phyloP scores from a whole-genome alignment of 2,888 invertebrate genomes.

The Creontiades dilutus region DNA sequence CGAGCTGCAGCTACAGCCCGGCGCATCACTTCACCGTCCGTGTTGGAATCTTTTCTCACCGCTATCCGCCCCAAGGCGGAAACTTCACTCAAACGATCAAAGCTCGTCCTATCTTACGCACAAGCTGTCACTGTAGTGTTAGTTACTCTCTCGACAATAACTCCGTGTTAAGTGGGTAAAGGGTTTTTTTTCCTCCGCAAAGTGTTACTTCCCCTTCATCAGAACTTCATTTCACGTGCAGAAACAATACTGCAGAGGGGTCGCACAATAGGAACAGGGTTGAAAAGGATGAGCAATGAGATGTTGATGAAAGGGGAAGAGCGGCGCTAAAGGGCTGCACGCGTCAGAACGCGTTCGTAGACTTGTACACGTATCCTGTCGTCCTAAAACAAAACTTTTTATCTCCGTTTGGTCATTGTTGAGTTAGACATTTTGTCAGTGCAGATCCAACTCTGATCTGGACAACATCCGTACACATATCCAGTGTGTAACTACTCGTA shows the following conservation, averaged over 20 bases:
- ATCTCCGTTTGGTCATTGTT: too few species aligned
- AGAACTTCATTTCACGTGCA: neutral
- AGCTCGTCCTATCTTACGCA: slow-evolving; percentile 14
- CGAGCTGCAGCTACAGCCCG: neutral
- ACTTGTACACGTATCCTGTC: too few species aligned
- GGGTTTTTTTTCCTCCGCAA: neutral
- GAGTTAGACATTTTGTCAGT: too few species aligned
- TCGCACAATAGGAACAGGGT: neutral
- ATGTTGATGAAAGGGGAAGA: neutral
- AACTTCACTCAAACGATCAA: slow-evolving; percentile 50
- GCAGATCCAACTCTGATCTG: too few species aligned
- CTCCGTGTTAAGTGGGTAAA: neutral
- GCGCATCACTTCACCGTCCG: neutral
- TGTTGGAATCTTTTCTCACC: neutral
- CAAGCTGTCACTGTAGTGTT: neutral
- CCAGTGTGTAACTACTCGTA: too few species aligned
- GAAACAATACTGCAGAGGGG: neutral
- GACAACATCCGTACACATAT: too few species aligned
- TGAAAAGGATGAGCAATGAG: neutral
- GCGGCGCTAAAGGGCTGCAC: neutral
- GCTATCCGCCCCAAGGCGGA: neutral
- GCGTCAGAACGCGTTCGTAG: neutral
- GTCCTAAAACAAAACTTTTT: too few species aligned
- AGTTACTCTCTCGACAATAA: neutral
- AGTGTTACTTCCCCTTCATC: slow-evolving; percentile 12